Base-by-base conservation (phyloP, 2,888 invertebrate genomes). In the Brachypalpus laphriformis region DNA sequence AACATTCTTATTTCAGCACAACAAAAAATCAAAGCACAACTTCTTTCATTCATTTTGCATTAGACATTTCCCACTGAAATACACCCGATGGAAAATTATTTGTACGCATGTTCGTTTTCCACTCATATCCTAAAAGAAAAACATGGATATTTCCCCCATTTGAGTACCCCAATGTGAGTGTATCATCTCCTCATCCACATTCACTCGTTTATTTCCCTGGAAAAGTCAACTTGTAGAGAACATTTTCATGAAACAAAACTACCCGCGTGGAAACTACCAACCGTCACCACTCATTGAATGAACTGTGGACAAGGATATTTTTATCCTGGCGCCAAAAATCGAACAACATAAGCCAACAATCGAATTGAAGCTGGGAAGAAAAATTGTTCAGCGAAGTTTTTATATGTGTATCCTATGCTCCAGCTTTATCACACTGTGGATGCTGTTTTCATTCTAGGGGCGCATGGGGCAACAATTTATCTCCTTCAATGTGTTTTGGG, bases 401-500 rank as follows among this genome's bases (percentile, higher is more conserved):
- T 72, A 40, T 20, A 34, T 56, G 68, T 68, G 72, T 76, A 59
- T 68, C 47, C n/a, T 47, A 16, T 54, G 34, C 56, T 59, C 22
- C n/a, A 34, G 18, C 45, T 8, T 51, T 40, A 61, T 68, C 18
- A n/a, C n/a, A 71, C n/a, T 37, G 72, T 72, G 80, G 83, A 85
- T 85, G 78, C 68, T 78, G 22, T 85, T 80, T 42, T 22, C n/a
- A 65, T 54, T 25, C 51, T 72, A 66, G 82, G 66, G 2, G 40
- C 40, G 78, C 61, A 63, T 80, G 82, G 71, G 76, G 76, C 63
- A 71, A 34, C 42, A 59, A 65, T 65, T 56, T 66, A 59, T 81
- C 71, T 81, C 85, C 81, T 75, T 76, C 47, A 68, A 85, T 81
- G 80, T 85, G 85, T 85, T 85, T 85, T 85, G 85, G 85, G 85